Percentiles rank a stretch among this genome's conserved stretches.
Evolutionary conservation across 2,888 invertebrate genomes (phyloP).

Genomic region (Dyspetes luteomarginatus): DNA sequence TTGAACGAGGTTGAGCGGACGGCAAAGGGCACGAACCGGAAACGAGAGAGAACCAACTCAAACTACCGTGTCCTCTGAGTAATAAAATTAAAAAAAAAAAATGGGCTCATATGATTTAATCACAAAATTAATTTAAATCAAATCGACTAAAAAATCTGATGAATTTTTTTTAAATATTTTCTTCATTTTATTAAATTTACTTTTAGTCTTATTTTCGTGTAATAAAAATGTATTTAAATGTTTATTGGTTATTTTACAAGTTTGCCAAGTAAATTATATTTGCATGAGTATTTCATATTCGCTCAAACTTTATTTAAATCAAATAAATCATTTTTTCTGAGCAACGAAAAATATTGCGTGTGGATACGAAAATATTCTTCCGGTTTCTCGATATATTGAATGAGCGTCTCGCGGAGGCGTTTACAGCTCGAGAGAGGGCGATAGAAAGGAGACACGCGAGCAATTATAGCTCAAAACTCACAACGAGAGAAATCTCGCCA

Average conservation of each 20-base stretch:
- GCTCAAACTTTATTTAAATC: background rate
- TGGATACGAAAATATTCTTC: conserved; percentile 16
- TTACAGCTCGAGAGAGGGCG: conserved; percentile 16
- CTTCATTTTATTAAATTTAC: no score
- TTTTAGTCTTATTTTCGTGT: no score
- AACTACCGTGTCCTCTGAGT: background rate
- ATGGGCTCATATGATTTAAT: background rate
- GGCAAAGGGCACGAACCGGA: conserved; percentile 7
- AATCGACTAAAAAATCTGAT: no score
- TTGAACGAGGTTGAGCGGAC: conserved; percentile 65
- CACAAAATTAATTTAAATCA: no score
- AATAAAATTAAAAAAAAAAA: background rate
- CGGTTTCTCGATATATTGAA: conserved; percentile 46
- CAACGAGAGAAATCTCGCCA: conserved; percentile 45
- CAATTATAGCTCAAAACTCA: conserved; percentile 57
- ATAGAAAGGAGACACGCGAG: conserved; percentile 42
- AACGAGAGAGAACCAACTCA: background rate
- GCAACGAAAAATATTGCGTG: background rate
- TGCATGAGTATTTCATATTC: background rate
- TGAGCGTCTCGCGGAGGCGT: conserved; percentile 47
- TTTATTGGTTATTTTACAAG: no score
- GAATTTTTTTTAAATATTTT: no score
- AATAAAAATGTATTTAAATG: no score
- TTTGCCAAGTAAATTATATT: background rate
- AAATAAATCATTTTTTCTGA: conserved; percentile 8